Conservation (phyloP, 2,113 vertebrate species). For the Poecile atricapillus region DNA sequence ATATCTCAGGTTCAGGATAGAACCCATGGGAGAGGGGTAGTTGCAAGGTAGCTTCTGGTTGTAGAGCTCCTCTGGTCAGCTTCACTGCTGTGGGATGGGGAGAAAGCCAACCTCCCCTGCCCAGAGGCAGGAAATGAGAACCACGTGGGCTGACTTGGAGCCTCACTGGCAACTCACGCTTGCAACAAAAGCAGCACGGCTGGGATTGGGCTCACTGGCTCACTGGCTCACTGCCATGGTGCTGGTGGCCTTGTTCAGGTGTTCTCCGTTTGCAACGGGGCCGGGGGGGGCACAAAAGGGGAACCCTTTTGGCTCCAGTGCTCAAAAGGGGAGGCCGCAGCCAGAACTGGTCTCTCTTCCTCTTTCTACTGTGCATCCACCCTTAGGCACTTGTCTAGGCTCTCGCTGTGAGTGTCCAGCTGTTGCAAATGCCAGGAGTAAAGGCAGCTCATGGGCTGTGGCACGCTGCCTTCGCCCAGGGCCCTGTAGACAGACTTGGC, state of each 20-base stretch:
- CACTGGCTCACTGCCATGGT: fast-evolving
- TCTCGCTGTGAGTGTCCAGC: not conserved
- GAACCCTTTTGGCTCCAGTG: not conserved
- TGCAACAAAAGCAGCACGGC: not conserved
- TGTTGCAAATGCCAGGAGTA: fast-evolving
- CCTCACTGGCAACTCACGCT: not conserved
- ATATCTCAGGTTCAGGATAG: not conserved
- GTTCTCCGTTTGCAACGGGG: not conserved
- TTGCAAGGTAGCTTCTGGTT: not conserved
- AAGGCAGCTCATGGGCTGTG: not conserved
- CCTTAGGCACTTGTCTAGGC: not conserved
- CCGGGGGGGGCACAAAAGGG: not conserved
- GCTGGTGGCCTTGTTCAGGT: not conserved
- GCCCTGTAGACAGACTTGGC: fast-evolving
- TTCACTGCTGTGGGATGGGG: not conserved
- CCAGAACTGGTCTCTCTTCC: not conserved
- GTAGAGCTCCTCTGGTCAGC: not conserved
- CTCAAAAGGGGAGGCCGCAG: not conserved
- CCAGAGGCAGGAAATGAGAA: not conserved
- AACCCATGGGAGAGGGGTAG: not conserved
- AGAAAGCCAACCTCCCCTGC: not conserved
- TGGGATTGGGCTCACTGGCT: not conserved
- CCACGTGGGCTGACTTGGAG: not conserved
- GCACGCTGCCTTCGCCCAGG: fast-evolving
- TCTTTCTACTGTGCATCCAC: not conserved